These are phyloP conservation scores for Schizopygopsis malacanthus DNA, from an alignment of 2,797 vertebrate species.

Conservation along the genomic window DNA sequence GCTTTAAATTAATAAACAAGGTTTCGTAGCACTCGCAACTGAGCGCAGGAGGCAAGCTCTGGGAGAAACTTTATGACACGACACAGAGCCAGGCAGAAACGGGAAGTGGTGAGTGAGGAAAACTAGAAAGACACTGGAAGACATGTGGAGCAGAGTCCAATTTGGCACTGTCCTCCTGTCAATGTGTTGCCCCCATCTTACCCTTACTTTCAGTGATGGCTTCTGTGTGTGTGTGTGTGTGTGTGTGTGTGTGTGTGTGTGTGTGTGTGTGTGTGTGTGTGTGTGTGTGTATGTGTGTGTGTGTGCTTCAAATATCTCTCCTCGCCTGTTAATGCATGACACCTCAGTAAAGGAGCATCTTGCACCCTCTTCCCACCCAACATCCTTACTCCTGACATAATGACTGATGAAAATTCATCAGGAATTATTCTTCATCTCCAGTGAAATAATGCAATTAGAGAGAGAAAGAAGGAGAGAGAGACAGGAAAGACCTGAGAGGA, in stretches of 20 bases:
- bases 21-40: neutral
- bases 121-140: slow-evolving; percentile 6
- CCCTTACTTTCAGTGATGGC: slow-evolving; percentile 64
- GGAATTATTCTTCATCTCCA: slow-evolving; percentile 77
- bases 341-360: slow-evolving; percentile 66
- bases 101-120: slow-evolving; percentile 25
- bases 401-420: slow-evolving; percentile 68
- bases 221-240: slow-evolving; percentile 54
- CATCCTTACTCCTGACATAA: slow-evolving; percentile 54
- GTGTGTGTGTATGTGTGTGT: slow-evolving; percentile 56
- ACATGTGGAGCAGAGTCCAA: slow-evolving; percentile 52
- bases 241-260: slow-evolving; percentile 55
- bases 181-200: slow-evolving; percentile 62
- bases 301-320: slow-evolving; percentile 31
- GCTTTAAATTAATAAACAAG: slow-evolving; percentile 25
- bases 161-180: slow-evolving; percentile 64
- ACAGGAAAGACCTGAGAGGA: slow-evolving; percentile 36
- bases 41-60: slow-evolving; percentile 11
- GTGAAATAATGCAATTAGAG: slow-evolving; percentile 62
- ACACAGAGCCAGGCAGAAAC: slow-evolving; percentile 33
- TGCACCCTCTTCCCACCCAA: slow-evolving; percentile 32
- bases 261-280: slow-evolving; percentile 54
- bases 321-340: slow-evolving; percentile 70
- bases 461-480: slow-evolving; percentile 47
- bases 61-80: slow-evolving; percentile 15